Conservation (phyloP, 2,888 invertebrate species). For the Trissoscelio sp. region DNA sequence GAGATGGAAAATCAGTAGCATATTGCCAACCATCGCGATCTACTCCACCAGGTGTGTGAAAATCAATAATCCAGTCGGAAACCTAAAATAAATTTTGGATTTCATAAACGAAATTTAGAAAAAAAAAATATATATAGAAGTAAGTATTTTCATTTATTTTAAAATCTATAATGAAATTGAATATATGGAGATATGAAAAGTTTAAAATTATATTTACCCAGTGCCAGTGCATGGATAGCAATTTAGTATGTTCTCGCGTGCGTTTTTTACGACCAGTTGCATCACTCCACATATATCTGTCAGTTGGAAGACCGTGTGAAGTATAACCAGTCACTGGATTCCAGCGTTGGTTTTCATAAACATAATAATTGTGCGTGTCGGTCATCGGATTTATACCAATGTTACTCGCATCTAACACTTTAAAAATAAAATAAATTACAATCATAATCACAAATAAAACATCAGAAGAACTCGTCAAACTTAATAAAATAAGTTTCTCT, state of each 20-base stretch:
- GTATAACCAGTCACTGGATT: conserved; percentile 96
- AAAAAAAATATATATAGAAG: too few relatives aligned
- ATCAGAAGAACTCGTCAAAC: too few relatives aligned
- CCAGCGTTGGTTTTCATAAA: conserved; percentile 98
- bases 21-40: conserved; percentile 98
- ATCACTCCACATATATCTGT: conserved; percentile 96
- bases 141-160: too few relatives aligned
- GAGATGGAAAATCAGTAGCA: conserved; percentile 95
- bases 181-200: too few relatives aligned
- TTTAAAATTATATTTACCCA: too few relatives aligned
- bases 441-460: too few relatives aligned
- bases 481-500: too few relatives aligned
- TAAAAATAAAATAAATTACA: conserved; percentile 25
- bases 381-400: conserved; percentile 89
- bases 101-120: too few relatives aligned
- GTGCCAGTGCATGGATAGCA: conserved; percentile 94
- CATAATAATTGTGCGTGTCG: conserved; percentile 93
- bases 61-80: conserved; percentile 97
- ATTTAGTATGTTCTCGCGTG: conserved; percentile 93
- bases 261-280: conserved; percentile 92
- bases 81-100: conserved; percentile 84
- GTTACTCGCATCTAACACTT: conserved; percentile 85
- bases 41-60: conserved; percentile 94
- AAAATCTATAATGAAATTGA: too few relatives aligned
- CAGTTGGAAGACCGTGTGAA: conserved; percentile 93